Evolutionary conservation across 1,140 invertebrate genomes (phyloP).

Genomic region (Hyles vespertilio): DNA sequence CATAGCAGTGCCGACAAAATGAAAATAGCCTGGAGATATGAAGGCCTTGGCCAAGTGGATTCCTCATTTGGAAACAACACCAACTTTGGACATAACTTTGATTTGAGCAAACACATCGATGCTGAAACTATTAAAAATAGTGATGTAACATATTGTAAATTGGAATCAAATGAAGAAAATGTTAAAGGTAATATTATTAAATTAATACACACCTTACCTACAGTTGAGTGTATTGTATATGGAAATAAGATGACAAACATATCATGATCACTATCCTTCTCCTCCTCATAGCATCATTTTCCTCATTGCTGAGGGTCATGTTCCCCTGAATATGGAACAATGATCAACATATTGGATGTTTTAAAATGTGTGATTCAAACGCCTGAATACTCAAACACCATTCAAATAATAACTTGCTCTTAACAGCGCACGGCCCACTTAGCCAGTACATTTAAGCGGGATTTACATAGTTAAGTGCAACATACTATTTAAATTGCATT

Average conservation of each 20-base stretch:
- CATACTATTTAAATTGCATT: too few relatives aligned
- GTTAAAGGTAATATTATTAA: conserved; percentile 29
- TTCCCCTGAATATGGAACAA: too few relatives aligned
- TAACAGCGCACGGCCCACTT: too few relatives aligned
- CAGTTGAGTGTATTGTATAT: neutral
- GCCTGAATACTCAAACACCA: too few relatives aligned
- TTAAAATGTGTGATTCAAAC: too few relatives aligned
- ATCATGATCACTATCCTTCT: too few relatives aligned
- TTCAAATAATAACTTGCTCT: too few relatives aligned
- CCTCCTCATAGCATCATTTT: too few relatives aligned
- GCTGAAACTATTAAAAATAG: conserved; percentile 74
- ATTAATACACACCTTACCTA: neutral
- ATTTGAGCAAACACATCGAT: conserved; percentile 85
- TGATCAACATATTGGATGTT: too few relatives aligned
- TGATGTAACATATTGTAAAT: conserved; percentile 69
- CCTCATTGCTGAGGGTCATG: too few relatives aligned
- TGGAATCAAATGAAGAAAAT: conserved; percentile 23
- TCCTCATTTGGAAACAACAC: conserved; percentile 69
- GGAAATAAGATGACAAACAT: neutral
- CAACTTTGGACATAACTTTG: conserved; percentile 86
- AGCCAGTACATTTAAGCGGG: too few relatives aligned
- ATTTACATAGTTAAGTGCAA: too few relatives aligned
- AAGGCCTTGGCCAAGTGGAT: conserved; percentile 82
- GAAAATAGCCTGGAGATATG: conserved; percentile 92
- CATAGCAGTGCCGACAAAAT: conserved; percentile 75